These are phyloP conservation scores for Napeogenes sylphis DNA, from an alignment of 2,888 invertebrate species.

Conservation along the genomic window DNA sequence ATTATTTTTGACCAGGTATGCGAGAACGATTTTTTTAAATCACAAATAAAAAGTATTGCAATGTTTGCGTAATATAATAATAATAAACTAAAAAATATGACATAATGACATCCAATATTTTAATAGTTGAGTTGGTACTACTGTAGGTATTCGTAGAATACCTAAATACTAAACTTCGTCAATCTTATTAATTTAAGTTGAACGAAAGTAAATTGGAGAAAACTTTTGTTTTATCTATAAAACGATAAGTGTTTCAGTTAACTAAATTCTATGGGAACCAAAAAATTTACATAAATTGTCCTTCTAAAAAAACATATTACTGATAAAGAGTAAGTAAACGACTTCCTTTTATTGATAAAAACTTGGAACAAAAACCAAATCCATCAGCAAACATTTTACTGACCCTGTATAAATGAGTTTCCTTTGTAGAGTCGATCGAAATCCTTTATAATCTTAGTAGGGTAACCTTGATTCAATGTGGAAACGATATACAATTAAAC, in stretches of 20 bases:
- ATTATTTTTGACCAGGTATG: conserved; percentile 3
- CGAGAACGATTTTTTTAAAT: background rate
- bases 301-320: background rate
- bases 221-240: no score
- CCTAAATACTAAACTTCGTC: no score
- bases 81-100: no score
- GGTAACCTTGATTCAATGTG: conserved; percentile 14
- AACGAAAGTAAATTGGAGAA: no score
- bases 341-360: conserved; percentile 14
- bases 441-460: conserved; percentile 19
- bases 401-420: conserved; percentile 18
- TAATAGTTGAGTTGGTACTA: no score
- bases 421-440: conserved; percentile 11
- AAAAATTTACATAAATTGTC: background rate
- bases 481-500: background rate
- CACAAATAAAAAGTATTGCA: no score
- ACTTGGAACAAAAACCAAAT: conserved; percentile 13
- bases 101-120: no score
- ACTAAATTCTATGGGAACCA: no score
- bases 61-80: no score
- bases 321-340: conserved; percentile 3
- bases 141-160: no score
- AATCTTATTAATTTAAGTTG: no score
- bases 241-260: no score
- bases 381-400: conserved; percentile 24